Percentiles rank a stretch among this genome's conserved stretches.
These are phyloP conservation scores for Blastomussa wellsi DNA, from an alignment of 92 coral and sea anemone species.

Conservation along the genomic window DNA sequence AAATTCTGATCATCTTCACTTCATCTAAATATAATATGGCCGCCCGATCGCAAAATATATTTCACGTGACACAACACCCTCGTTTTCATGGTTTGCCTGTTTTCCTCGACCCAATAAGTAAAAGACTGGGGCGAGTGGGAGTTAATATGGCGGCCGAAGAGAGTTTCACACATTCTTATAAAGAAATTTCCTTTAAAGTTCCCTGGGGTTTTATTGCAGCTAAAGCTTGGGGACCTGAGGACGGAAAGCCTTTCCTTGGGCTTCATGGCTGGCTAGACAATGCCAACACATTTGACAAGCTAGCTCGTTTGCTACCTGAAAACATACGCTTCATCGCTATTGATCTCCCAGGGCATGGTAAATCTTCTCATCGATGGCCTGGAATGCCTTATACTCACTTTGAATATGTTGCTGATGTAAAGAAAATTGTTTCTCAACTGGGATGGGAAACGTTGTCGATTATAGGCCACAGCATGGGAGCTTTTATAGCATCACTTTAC, in stretches of 20 bases:
- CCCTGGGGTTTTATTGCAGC: constrained; percentile 84
- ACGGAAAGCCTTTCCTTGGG: constrained; percentile 68
- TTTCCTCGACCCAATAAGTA: too few relatives aligned
- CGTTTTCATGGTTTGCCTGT: background rate
- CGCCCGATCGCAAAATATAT: constrained; percentile 7
- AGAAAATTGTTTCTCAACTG: constrained; percentile 64
- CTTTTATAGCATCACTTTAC: constrained; percentile 50
- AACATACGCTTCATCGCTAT: constrained; percentile 66
- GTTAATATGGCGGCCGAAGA: constrained; percentile 11
- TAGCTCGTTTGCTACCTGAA: constrained; percentile 64
- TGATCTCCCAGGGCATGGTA: constrained; percentile 85
- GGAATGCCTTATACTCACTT: constrained; percentile 51
- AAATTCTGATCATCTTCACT: constrained; percentile 53
- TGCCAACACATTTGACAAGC: constrained; percentile 72
- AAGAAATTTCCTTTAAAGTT: constrained; percentile 49
- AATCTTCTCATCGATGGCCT: constrained; percentile 67
- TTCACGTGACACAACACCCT: constrained; percentile 32
- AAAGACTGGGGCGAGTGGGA: background rate
- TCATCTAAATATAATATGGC: constrained; percentile 4
- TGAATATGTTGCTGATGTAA: constrained; percentile 73
- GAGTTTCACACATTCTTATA: background rate
- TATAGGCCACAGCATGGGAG: constrained; percentile 74
- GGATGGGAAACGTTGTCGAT: constrained; percentile 73
- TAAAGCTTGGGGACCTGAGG: constrained; percentile 66
- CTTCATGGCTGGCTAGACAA: constrained; percentile 86